phyloP scores from a whole-genome alignment of 1,140 invertebrate genomes.

The Drosophila tani region DNA sequence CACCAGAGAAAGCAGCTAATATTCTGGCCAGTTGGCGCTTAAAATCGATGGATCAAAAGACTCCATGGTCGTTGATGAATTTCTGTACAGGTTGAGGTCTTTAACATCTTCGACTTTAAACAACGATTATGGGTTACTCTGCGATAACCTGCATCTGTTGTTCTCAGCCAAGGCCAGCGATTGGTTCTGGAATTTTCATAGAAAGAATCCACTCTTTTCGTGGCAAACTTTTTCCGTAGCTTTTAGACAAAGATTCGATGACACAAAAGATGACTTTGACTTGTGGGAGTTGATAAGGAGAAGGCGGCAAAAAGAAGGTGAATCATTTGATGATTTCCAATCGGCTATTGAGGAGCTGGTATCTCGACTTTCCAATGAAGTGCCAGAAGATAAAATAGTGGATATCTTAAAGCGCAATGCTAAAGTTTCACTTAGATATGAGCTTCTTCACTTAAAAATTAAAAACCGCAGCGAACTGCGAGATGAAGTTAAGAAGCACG shows the following conservation, averaged over 20 bases:
- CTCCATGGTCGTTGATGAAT: constrained; percentile 14
- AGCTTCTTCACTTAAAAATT: constrained; percentile 19
- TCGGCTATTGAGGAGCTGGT: constrained; percentile 17
- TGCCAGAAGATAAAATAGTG: constrained; percentile 14
- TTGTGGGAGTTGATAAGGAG: constrained; percentile 22
- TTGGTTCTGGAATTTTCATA: constrained; percentile 24
- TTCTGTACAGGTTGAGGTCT: constrained; percentile 17
- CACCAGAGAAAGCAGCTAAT: constrained; percentile 7
- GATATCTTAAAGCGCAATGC: constrained; percentile 22
- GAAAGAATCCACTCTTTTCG: constrained; percentile 7
- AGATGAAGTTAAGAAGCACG: constrained; percentile 23
- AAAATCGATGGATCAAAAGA: constrained; percentile 20
- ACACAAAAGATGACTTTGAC: constrained; percentile 16
- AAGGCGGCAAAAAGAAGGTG: constrained; percentile 13
- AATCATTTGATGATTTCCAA: constrained; percentile 22
- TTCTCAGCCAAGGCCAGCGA: constrained; percentile 17
- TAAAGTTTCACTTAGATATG: constrained; percentile 13
- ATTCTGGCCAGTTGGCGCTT: constrained; percentile 16
- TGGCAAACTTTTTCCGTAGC: constrained; percentile 9
- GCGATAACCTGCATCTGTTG: constrained; percentile 15
- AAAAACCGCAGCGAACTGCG: not conserved
- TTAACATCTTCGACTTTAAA: constrained; percentile 8
- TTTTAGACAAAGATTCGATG: constrained; percentile 20
- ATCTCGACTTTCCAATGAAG: constrained; percentile 9
- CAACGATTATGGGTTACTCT: constrained; percentile 6